phyloP scores from a whole-genome alignment of 2,113 vertebrate genomes.

The Dipodomys stephensi region DNA sequence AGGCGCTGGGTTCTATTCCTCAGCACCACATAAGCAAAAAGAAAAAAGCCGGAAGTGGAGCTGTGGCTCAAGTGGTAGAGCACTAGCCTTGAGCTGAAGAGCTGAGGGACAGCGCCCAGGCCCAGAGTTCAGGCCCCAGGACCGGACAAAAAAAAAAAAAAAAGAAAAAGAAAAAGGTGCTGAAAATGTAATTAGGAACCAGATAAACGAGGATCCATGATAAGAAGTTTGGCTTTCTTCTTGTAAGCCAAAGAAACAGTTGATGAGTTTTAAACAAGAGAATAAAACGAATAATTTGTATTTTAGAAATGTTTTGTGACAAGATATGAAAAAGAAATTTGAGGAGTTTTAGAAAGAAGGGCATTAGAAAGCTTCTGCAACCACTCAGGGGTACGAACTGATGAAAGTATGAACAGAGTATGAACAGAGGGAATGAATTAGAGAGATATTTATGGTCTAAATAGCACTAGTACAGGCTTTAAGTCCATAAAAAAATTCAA shows the following conservation, averaged over 20 bases:
- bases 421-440: background rate
- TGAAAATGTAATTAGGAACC: constrained; percentile 79
- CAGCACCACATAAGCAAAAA: no score
- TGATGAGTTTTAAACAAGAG: constrained; percentile 65
- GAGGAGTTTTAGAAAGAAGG: background rate
- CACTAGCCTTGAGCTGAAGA: no score
- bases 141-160: no score
- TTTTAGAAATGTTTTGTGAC: constrained; percentile 57
- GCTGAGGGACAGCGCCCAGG: no score
- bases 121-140: no score
- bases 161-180: constrained; percentile 71
- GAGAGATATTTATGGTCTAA: constrained; percentile 4
- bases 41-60: no score
- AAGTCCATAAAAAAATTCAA: background rate
- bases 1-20: no score
- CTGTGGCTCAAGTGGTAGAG: no score
- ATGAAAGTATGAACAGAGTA: constrained; percentile 17
- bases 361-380: constrained; percentile 41
- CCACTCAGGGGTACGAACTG: constrained; percentile 36
- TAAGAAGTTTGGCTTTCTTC: constrained; percentile 71
- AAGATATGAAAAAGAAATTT: constrained; percentile 54
- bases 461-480: background rate
- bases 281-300: constrained; percentile 71
- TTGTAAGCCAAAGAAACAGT: constrained; percentile 63
- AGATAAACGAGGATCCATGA: constrained; percentile 67